Evolutionary conservation across 2,888 invertebrate genomes (phyloP), one percentile per base, ranked within the genome.

Genomic region (Abscondita cerata): DNA sequence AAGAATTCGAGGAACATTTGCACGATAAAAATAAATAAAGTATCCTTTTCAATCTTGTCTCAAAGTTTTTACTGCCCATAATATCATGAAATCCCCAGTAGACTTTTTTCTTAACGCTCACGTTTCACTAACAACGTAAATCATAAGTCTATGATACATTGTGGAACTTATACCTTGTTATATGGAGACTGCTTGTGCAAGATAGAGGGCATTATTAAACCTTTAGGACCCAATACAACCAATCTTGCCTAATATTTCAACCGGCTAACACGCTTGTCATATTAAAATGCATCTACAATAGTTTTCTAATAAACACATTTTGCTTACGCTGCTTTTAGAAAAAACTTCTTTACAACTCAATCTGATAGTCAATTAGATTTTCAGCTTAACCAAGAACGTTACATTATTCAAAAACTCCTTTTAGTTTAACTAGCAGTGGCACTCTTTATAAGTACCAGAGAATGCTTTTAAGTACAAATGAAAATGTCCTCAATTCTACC

Each of bases 41-140:
- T 61, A 51, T 46, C 46, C 56, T 54, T 62, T 63, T 66, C 62
- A 65, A 65, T 68, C 64, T 68, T 68, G 64, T 64, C 62, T 55
- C 55, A 58, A 64, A 62, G 57, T 64, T 66, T 68, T 68, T 58
- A 54, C 59, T 46, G 58, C 52, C 52, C 53, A 53, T 50, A 54
- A 59, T 53, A 59, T 61, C 55, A 55, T 52, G 46, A 56, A 60
- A 61, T 51, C 56, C 46, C 33, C 34, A 20, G 52, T 38, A 61
- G 46, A 56, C 31, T 54, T 56, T 55, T 33, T 57, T 54, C 50
- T 40, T 50, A 54, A 59, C 44, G 47, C 34, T 57, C 57, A 51
- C 50, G 50, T 50, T 56, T 56, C 50, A 16, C 38, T 50, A 56
- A 48, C 57, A 18, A 44, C 40, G 40, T 20, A 19, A 51, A 41